A percentile compares a stretch with the other conserved stretches of the same genome.
Conservation (phyloP, 2,888 invertebrate species). For the Theretra japonica region DNA sequence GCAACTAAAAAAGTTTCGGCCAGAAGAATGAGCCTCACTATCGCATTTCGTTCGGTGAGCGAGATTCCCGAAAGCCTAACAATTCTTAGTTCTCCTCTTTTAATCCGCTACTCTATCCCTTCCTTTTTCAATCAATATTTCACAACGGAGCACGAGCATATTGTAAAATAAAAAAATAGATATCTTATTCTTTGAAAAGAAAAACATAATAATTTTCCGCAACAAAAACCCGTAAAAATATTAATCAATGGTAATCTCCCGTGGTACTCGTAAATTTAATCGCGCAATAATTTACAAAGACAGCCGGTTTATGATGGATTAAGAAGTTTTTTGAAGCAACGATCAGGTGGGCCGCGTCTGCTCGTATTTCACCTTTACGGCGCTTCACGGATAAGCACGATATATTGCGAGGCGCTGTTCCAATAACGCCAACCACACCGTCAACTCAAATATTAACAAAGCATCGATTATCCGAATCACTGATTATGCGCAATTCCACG, state of each 20-base stretch:
- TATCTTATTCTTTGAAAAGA: too few species aligned
- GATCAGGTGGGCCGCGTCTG: conserved; percentile 42
- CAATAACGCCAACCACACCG: conserved; percentile 8
- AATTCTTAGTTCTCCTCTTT: too few species aligned
- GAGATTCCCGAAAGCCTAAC: too few species aligned
- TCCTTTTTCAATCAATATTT: too few species aligned
- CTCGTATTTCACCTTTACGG: conserved; percentile 40
- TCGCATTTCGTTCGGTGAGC: too few species aligned
- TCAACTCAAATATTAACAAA: conserved; percentile 17
- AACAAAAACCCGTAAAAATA: conserved; percentile 4
- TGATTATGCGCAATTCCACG: not conserved
- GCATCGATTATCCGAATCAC: not conserved
- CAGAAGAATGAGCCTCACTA: too few species aligned
- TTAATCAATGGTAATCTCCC: conserved; percentile 18
- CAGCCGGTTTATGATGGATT: conserved; percentile 52
- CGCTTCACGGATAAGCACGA: conserved; percentile 32
- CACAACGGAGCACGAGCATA: too few species aligned
- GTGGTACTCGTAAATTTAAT: conserved; percentile 22
- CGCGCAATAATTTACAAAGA: conserved; percentile 48
- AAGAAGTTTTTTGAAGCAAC: conserved; percentile 44
- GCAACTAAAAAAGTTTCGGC: too few species aligned
- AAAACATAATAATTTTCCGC: not conserved
- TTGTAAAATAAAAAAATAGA: too few species aligned
- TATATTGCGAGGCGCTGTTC: conserved; percentile 33
- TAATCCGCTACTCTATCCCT: too few species aligned